Conservation (phyloP, 2,888 invertebrate genomes). For the Caenorhabditis drosophilae region DNA sequence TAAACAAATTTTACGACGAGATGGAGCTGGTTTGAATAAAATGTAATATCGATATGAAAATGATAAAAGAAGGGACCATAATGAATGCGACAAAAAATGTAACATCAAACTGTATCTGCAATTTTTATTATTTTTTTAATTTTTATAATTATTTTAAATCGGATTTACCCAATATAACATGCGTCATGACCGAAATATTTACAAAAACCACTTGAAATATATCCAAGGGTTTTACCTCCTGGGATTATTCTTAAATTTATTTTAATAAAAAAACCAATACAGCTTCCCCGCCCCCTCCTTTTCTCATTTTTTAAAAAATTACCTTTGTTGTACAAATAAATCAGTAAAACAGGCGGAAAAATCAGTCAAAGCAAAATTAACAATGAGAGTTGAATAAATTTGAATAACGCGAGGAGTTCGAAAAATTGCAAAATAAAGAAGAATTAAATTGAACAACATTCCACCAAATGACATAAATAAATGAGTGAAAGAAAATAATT, state of each 20-base stretch:
- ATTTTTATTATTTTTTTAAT: too few species aligned
- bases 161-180: conserved; percentile 7
- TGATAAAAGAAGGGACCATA: conserved; percentile 31
- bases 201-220: conserved; percentile 5
- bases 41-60: conserved; percentile 36
- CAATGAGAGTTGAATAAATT: too few species aligned
- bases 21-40: conserved; percentile 18
- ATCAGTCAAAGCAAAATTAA: too few species aligned
- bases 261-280: too few species aligned
- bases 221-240: conserved; percentile 1
- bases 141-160: too few species aligned
- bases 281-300: too few species aligned
- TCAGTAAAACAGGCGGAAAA: conserved; percentile 4
- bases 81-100: conserved; percentile 20
- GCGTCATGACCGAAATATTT: not conserved
- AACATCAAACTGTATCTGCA: conserved; percentile 32
- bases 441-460: conserved; percentile 6
- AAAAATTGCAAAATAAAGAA: conserved; percentile 11
- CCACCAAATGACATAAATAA: conserved; percentile 5
- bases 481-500: conserved; percentile 4
- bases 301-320: too few species aligned
- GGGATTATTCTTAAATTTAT: too few species aligned
- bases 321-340: conserved; percentile 4
- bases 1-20: conserved; percentile 4
- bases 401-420: conserved; percentile 13